A percentile compares a stretch with the other conserved stretches of the same genome.
Conservation (phyloP, 1,140 invertebrate genomes). For the Brachionus manjavacas region DNA sequence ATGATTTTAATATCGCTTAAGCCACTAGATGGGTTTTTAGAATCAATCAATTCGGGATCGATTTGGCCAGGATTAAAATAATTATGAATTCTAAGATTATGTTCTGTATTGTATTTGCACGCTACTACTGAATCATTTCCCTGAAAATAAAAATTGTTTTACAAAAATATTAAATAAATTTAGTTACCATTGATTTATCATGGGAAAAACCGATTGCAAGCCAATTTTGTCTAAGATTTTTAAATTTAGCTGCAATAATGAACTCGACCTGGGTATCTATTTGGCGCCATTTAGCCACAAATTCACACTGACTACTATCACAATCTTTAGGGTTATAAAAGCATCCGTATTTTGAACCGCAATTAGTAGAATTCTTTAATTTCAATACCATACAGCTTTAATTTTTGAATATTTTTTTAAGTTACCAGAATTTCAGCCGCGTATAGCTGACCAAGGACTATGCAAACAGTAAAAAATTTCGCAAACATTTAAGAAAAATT, state of each 20-base stretch:
- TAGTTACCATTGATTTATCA: neutral
- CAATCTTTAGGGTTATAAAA: neutral
- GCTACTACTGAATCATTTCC: constrained; percentile 1
- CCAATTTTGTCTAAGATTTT: neutral
- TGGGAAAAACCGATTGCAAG: neutral
- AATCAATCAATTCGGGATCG: neutral
- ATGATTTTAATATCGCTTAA: neutral
- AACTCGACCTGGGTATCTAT: neutral
- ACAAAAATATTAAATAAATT: neutral
- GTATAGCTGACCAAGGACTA: neutral
- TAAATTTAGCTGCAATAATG: neutral
- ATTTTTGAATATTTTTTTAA: neutral
- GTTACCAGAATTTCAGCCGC: neutral
- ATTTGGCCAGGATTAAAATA: neutral
- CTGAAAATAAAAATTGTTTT: neutral
- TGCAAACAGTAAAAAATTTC: neutral
- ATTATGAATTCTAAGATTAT: neutral
- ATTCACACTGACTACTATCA: neutral
- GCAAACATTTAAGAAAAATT: neutral
- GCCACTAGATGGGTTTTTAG: neutral
- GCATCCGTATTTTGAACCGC: neutral
- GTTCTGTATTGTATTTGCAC: neutral
- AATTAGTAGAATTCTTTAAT: neutral
- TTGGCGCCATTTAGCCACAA: constrained; percentile 1
- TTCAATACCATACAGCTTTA: neutral